These are phyloP conservation scores for Sphenopsis melanotis DNA, from an alignment of 2,797 vertebrate genomes.

Conservation along the genomic window DNA sequence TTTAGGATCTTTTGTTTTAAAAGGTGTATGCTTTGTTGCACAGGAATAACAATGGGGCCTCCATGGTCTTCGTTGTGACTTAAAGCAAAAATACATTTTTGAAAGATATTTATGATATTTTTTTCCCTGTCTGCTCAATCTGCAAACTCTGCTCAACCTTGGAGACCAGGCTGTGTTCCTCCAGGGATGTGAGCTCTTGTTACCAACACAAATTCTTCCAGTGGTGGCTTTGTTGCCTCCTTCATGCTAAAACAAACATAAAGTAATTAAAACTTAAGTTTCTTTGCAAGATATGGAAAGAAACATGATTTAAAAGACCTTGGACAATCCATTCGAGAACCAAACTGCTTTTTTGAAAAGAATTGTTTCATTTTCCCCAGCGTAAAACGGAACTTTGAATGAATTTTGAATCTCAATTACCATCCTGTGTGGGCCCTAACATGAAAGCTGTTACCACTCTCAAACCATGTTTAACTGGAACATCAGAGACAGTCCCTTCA, in stretches of 20 bases:
- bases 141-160: background rate
- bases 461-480: background rate
- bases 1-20: slow-evolving; percentile 18
- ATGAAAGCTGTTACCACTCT: background rate
- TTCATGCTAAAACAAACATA: background rate
- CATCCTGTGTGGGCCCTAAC: background rate
- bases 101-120: background rate
- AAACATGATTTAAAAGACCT: background rate
- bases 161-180: background rate
- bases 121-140: background rate
- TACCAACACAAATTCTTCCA: background rate
- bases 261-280: slow-evolving; percentile 2
- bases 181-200: background rate
- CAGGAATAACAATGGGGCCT: background rate
- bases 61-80: background rate
- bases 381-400: background rate
- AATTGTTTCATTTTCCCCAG: background rate
- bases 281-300: background rate
- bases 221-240: background rate
- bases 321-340: background rate
- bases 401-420: background rate
- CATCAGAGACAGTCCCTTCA: background rate
- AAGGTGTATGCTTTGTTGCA: background rate
- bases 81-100: background rate
- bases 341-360: background rate